Percentiles rank a stretch among this genome's conserved stretches.
These are phyloP conservation scores for Pachydiplax longipennis DNA, from an alignment of 2,888 invertebrate species.

Conservation along the genomic window DNA sequence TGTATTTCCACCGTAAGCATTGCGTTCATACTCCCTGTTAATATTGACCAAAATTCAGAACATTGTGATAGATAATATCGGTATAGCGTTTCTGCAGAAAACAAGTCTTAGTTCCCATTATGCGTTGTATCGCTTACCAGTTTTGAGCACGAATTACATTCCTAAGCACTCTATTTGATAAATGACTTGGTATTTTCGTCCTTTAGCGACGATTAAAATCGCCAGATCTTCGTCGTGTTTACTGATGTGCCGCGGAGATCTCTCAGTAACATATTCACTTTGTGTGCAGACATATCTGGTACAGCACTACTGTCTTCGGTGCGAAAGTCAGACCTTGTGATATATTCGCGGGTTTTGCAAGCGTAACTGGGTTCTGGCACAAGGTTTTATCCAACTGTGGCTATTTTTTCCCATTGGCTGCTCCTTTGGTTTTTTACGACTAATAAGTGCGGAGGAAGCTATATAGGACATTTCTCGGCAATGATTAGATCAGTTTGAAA, in stretches of 20 bases:
- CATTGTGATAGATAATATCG: too few relatives aligned
- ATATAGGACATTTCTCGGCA: background rate
- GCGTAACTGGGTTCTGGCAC: background rate
- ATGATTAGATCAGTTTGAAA: background rate
- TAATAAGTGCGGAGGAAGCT: background rate
- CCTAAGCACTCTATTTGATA: too few relatives aligned
- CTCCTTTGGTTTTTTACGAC: background rate
- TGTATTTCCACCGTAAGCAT: too few relatives aligned
- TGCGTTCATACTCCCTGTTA: too few relatives aligned
- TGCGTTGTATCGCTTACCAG: too few relatives aligned
- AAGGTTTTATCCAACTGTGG: background rate
- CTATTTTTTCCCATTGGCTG: background rate
- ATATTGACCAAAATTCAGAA: too few relatives aligned
- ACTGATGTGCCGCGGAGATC: background rate
- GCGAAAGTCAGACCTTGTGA: conserved; percentile 3
- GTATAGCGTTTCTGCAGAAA: too few relatives aligned
- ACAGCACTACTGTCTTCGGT: background rate
- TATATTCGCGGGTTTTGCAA: background rate
- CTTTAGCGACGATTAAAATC: background rate
- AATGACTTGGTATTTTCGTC: too few relatives aligned
- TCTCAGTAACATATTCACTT: background rate
- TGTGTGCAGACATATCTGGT: background rate
- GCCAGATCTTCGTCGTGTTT: background rate
- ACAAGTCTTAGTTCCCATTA: too few relatives aligned
- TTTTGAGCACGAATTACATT: too few relatives aligned